Percentiles rank a stretch among this genome's conserved stretches.
Evolutionary conservation across 2,797 vertebrate species (phyloP).

Genomic region (Gymnocypris eckloni): DNA sequence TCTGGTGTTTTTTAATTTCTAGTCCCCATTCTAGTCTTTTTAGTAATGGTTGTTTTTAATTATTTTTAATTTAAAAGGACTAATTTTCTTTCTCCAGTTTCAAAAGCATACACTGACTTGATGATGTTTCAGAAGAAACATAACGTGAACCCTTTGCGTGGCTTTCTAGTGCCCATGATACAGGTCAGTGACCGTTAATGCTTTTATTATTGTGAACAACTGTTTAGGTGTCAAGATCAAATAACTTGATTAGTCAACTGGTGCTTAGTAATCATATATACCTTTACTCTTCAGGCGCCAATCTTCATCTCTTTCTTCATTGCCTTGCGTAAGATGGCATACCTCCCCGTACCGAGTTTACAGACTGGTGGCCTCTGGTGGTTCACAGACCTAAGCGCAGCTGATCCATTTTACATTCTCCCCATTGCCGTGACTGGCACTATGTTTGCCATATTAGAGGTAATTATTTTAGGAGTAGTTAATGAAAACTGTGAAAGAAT

Average conservation of each 20-base stretch:
- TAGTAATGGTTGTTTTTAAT: neutral
- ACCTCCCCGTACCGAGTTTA: constrained; percentile 89
- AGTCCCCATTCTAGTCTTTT: neutral
- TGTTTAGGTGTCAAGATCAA: neutral
- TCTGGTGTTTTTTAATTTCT: neutral
- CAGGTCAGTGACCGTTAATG: constrained; percentile 79
- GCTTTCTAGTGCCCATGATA: constrained; percentile 84
- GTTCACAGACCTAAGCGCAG: constrained; percentile 84
- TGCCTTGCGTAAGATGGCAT: constrained; percentile 88
- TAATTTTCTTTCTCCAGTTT: constrained; percentile 71
- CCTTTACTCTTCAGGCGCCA: constrained; percentile 75
- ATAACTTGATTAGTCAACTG: neutral
- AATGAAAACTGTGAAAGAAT: neutral
- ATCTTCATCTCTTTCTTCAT: constrained; percentile 92
- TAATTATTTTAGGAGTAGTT: constrained; percentile 55
- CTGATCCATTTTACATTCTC: constrained; percentile 85
- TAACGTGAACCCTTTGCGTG: constrained; percentile 82
- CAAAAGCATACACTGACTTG: constrained; percentile 84
- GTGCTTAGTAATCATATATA: neutral
- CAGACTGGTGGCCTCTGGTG: constrained; percentile 86
- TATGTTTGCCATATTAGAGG: constrained; percentile 89
- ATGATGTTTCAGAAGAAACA: constrained; percentile 86
- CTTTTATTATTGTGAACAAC: neutral
- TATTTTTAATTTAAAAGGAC: neutral
- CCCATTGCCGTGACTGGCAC: constrained; percentile 83